These are phyloP conservation scores for Phyllostomus hastatus DNA, from an alignment of 2,113 vertebrate species.

Conservation along the genomic window DNA sequence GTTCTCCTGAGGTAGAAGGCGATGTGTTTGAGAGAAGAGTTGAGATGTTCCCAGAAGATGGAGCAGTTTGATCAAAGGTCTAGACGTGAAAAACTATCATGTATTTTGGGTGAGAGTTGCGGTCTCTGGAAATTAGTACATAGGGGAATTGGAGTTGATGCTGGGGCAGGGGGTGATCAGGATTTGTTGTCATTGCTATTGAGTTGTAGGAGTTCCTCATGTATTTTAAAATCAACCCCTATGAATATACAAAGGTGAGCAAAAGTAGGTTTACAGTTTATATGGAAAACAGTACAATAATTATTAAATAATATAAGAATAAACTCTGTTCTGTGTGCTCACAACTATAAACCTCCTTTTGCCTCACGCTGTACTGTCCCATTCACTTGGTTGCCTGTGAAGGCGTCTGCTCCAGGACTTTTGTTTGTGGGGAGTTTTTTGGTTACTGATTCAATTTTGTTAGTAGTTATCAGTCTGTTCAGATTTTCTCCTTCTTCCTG, in stretches of 20 bases:
- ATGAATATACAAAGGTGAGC: neutral
- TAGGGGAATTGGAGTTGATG: neutral
- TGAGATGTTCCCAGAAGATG: neutral
- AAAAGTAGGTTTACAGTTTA: neutral
- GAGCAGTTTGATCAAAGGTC: neutral
- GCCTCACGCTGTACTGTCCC: neutral
- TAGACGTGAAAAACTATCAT: neutral
- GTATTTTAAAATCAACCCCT: neutral
- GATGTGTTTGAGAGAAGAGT: neutral
- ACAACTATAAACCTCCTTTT: neutral
- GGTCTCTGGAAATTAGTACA: neutral
- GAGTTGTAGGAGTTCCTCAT: neutral
- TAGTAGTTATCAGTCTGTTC: too few relatives aligned
- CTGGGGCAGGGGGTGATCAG: neutral
- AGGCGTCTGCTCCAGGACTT: too few relatives aligned
- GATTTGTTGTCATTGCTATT: neutral
- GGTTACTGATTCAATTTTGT: too few relatives aligned
- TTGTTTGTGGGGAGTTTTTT: too few relatives aligned
- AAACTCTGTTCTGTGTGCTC: neutral
- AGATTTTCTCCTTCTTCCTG: too few relatives aligned
- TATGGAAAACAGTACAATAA: neutral
- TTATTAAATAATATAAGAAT: neutral
- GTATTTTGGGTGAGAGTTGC: neutral
- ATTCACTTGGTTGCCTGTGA: neutral
- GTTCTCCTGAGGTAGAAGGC: neutral